phyloP scores from a whole-genome alignment of 2,888 invertebrate species.

The Disparrhopalites patrizii region DNA sequence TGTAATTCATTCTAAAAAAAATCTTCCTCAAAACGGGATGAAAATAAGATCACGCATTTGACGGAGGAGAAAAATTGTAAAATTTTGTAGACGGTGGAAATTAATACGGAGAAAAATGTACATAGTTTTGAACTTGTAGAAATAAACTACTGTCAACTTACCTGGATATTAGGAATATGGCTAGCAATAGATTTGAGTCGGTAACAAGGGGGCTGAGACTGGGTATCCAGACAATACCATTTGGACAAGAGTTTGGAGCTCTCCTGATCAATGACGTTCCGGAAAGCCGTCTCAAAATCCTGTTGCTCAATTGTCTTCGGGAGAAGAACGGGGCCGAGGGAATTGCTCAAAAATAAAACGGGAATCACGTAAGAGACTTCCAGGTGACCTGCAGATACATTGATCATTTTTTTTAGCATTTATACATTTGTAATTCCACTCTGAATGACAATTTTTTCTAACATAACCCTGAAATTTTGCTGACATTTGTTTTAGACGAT shows the following conservation, averaged over 20 bases:
- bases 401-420: too few species aligned
- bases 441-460: too few species aligned
- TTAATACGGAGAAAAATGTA: too few species aligned
- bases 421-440: too few species aligned
- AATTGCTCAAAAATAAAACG: constrained; percentile 72
- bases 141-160: constrained; percentile 46
- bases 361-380: constrained; percentile 72
- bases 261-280: constrained; percentile 58
- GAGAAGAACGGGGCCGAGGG: constrained; percentile 69
- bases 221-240: constrained; percentile 67
- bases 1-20: too few species aligned
- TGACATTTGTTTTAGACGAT: too few species aligned
- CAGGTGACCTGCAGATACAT: constrained; percentile 60
- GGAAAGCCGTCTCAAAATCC: constrained; percentile 71
- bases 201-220: constrained; percentile 72
- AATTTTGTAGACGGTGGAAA: too few species aligned
- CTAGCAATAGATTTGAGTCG: constrained; percentile 62
- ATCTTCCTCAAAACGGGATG: too few species aligned
- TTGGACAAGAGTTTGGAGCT: constrained; percentile 52
- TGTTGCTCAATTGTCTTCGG: constrained; percentile 74
- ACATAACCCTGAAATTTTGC: too few species aligned
- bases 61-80: too few species aligned
- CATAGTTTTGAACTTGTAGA: background rate
- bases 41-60: too few species aligned
- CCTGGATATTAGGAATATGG: constrained; percentile 57